A percentile compares a stretch with the other conserved stretches of the same genome.
phyloP scores from a whole-genome alignment of 2,888 invertebrate species.

The Stenurella melanura region DNA sequence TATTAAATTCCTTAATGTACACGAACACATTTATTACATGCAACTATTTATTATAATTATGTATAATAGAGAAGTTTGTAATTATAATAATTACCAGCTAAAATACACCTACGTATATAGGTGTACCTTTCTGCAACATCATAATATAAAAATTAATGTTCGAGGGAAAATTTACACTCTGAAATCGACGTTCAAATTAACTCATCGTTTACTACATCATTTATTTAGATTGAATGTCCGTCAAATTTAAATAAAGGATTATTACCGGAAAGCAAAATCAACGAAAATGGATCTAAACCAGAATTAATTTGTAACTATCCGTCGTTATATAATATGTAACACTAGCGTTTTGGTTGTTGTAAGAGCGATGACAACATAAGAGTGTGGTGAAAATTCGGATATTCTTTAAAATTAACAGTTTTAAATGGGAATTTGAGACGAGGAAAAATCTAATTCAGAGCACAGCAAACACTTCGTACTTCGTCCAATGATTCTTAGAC shows the following conservation, averaged over 20 bases:
- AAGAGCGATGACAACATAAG: too few species aligned
- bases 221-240: neutral
- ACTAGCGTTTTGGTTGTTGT: too few species aligned
- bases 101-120: constrained; percentile 46
- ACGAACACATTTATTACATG: constrained; percentile 1
- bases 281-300: too few species aligned
- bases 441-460: too few species aligned
- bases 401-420: too few species aligned
- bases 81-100: constrained; percentile 51
- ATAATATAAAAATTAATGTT: neutral
- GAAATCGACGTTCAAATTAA: neutral
- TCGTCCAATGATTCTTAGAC: too few species aligned
- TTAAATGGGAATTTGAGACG: too few species aligned
- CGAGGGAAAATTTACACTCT: neutral
- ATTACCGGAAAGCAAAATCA: neutral
- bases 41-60: constrained; percentile 24
- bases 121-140: neutral
- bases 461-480: too few species aligned
- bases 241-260: constrained; percentile 9
- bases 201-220: neutral
- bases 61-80: constrained; percentile 17
- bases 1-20: constrained; percentile 19
- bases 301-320: too few species aligned
- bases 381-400: too few species aligned
- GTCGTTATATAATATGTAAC: too few species aligned